Evolutionary conservation across 2,797 vertebrate genomes (phyloP).

Genomic region (Centroberyx gerrardi): DNA sequence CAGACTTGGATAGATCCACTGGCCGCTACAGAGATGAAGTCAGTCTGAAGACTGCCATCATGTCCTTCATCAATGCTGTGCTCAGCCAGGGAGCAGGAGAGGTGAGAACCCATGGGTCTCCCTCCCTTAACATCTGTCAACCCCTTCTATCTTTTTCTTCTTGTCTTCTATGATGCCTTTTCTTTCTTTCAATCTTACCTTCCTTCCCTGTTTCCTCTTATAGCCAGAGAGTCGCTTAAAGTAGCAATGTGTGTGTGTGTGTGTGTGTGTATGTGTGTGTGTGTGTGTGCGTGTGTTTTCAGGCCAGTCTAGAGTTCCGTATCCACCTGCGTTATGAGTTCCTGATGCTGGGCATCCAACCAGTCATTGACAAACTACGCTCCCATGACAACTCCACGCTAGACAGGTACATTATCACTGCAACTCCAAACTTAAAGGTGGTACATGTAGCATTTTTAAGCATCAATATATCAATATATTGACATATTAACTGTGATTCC

Average conservation of each 20-base stretch:
- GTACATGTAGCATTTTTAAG: no score
- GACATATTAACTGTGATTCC: no score
- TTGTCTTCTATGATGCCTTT: not conserved
- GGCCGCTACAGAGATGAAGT: conserved; percentile 95
- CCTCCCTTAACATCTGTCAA: no score
- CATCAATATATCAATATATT: no score
- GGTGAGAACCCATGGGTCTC: conserved; percentile 79
- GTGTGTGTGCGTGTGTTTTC: conserved; percentile 19
- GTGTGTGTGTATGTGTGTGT: conserved; percentile 14
- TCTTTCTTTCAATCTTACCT: no score
- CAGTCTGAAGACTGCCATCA: conserved; percentile 95
- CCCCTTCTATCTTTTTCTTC: no score
- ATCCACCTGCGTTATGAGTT: conserved; percentile 96
- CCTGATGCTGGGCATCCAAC: conserved; percentile 97
- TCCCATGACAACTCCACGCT: conserved; percentile 94
- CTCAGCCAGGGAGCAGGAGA: conserved; percentile 95
- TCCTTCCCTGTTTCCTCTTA: not conserved
- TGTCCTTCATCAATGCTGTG: conserved; percentile 98
- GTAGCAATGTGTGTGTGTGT: not conserved
- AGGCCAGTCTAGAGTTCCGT: conserved; percentile 96
- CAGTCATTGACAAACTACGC: conserved; percentile 94
- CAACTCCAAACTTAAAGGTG: no score
- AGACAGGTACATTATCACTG: conserved; percentile 85
- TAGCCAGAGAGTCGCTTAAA: no score
- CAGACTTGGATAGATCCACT: conserved; percentile 93